Percentiles rank a stretch among this genome's conserved stretches.
Conservation (phyloP, 2,888 invertebrate genomes). For the Mesorhabditis spiculigera region DNA sequence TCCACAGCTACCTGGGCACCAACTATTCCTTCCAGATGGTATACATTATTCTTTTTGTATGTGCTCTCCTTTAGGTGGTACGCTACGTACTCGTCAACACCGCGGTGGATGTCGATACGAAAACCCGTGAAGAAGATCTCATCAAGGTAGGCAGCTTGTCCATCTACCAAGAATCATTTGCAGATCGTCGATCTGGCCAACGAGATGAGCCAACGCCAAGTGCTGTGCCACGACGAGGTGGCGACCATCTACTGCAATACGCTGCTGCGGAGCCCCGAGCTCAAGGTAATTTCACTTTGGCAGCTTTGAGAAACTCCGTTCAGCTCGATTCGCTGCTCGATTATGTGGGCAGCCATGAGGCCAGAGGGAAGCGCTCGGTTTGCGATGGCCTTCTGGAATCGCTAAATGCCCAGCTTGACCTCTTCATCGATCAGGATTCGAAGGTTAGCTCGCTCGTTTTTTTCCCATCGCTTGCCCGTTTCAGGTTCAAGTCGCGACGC, state of each 20-base stretch:
- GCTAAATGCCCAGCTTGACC: too few species aligned
- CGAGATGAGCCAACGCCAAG: background rate
- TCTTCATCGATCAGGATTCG: too few species aligned
- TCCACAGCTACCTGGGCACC: background rate
- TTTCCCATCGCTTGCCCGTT: background rate
- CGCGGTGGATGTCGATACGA: background rate
- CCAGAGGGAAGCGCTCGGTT: background rate
- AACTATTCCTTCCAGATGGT: background rate
- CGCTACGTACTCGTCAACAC: background rate
- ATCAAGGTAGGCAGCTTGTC: background rate
- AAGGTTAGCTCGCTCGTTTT: too few species aligned
- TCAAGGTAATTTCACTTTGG: too few species aligned
- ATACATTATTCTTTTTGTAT: background rate
- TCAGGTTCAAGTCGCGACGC: background rate
- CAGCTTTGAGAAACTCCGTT: background rate
- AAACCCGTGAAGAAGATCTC: background rate
- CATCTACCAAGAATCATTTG: background rate
- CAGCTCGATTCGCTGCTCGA: background rate
- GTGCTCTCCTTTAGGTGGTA: background rate
- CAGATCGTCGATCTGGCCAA: background rate
- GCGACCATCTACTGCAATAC: background rate
- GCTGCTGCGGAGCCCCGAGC: too few species aligned
- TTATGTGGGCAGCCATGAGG: background rate
- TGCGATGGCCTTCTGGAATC: too few species aligned
- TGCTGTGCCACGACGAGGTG: background rate